Evolutionary conservation across 2,888 invertebrate species (phyloP), one percentile per base, ranked within the genome.

Genomic region (Diaprepes abbreviatus): DNA sequence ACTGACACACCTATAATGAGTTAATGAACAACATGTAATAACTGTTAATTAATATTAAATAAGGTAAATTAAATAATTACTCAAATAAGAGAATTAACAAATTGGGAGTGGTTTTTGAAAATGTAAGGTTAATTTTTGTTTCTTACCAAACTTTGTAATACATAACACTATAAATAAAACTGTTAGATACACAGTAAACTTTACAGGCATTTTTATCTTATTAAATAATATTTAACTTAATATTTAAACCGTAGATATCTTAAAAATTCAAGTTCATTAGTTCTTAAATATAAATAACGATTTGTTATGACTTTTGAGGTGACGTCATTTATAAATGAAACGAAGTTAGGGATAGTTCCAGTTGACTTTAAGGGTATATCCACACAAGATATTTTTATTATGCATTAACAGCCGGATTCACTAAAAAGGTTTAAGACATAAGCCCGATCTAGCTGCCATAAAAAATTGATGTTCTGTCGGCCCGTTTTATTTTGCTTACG

Each of bases 1-100:
- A 97, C 92, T 73, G 92, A 90, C 74, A 87, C 84, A 75, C 87
- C 91, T 91, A 81, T n/a, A n/a, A 21, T 24, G 48, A 40, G n/a
- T 6, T 33, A 3, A 33, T 10, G 6, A 9, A 6, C 6, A 10
- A 9, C 7, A 7, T 2, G 6, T 33, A 3, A 33, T 33, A 9
- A 33, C 7, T 33, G 4, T 33, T 10, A 9, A 10, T 7, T 7
- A 33, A 33, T 2, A 9, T 33, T 10, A 33, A 6, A 33, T 6
- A 9, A 33, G 7, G 33, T 33, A 10, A 33, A 33, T 2, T 33
- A 33, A 1, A 10, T 9, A 33, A 33, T 2, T 24, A 24, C 3
- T 4, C 24, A 24, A 24, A 24, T 24, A 24, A 24, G 3, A 5
- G 5, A n/a, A n/a, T n/a, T 24, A 33, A 10, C 1, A 14, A 38